Base-by-base conservation (phyloP, 2,888 invertebrate species). In the Sinhomidia bicolor region DNA sequence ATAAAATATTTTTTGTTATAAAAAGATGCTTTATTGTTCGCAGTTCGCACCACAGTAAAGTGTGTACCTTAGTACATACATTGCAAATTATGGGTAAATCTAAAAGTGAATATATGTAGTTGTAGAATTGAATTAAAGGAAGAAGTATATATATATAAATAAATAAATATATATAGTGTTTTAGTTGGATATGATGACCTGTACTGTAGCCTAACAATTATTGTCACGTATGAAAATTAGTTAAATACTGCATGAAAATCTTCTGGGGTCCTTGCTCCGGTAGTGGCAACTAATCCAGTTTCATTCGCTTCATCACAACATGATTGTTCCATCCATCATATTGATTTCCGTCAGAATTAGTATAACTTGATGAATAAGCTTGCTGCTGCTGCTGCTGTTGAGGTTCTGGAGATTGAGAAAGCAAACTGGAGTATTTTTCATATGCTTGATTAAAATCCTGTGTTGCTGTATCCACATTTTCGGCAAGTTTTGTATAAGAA, bases 341-440 rank as follows among this genome's bases (percentile, higher is more conserved):
- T 54, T 51, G 51, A 68, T 26, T 80, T 17, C 9, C 14, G n/a
- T 3, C 3, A 51, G 51, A 51, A n/a, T 51, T 14, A 1, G 4
- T 51, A 14, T 51, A 14, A 41, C 57, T 51, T 23, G 20, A 54
- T 36, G 68, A 54, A 29, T 17, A 14, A 51, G 71, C 0, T 23
- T 29, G 32, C 41, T 41, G 29, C 20, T 44, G 60, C 3, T 29
- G 26, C 20, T 51, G 62, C 17, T 17, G 41, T n/a, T 68, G 54
- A 12, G 71, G 20, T 51, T 51, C 36, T 7, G 3, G 68, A 7
- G 62, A 32, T 20, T 54, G 32, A 0, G 68, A 17, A 1, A 62
- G 36, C 3, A 83, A 51, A 5, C n/a, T 41, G 1, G 83, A 83
- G 23, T 88, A 88, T 47, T 84, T 88, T 17, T 88, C 84, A 10